Base-by-base conservation (phyloP, 2,888 invertebrate species). In the Oxycera nigricornis region DNA sequence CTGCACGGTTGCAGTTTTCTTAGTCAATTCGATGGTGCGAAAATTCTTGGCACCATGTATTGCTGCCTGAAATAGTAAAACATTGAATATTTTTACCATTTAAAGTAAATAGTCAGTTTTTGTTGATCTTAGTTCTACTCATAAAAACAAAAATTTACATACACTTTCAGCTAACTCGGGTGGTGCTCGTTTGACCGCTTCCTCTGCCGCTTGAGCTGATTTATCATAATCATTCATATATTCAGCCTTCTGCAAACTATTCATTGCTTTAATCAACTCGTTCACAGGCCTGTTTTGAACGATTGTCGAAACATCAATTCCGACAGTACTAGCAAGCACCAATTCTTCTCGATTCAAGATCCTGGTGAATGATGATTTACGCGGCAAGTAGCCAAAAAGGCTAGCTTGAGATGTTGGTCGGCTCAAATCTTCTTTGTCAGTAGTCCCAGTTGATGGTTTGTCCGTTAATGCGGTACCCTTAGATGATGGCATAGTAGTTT, bases 171-270 rank as follows among this genome's bases (percentile, higher is more conserved):
- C 74, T 11, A 75, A 70, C 20, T 75, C 77, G 1, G 68, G 75
- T 2, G 77, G 75, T 28, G 77, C 77, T 2, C 17, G 61, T n/a
- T 35, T 35, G 46, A 24, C 72, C 4, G 77, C 77, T 35, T 77
- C 75, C 28, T 77, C 77, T n/a, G 77, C 77, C 3, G 74, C 77
- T 65, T 75, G 75, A 1, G 68, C 39, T 11, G 75, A 74, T 65
- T 74, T 74, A 73, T 77, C 74, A 31, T 72, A 77, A 26, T 75
- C 72, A 52, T 77, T 77, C 74, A 77, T 74, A 17, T 59, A 30
- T 50, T 74, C 74, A 2, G 77, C 77, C 46, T 68, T 74, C 35
- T 74, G 70, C 14, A 77, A 46, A 11, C 73, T 75, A 62, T 73
- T 57, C 22, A 77, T 75, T 1, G 75, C 77, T 14, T 46, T n/a